A percentile compares a stretch with the other conserved stretches of the same genome.
phyloP scores from a whole-genome alignment of 1,140 invertebrate species.

The Eupristina koningsbergeri region DNA sequence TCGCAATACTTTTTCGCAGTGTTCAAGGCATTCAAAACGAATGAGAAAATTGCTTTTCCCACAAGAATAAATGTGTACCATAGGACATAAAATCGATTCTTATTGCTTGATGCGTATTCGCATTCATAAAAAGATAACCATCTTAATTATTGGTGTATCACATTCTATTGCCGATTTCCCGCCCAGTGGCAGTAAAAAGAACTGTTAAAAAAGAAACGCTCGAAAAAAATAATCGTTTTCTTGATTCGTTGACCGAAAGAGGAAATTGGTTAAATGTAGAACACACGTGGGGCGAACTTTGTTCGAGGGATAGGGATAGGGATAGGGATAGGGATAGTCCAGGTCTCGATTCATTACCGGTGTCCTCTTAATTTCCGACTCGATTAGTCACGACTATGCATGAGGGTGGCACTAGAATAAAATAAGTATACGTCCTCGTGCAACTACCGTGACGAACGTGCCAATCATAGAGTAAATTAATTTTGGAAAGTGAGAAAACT shows the following conservation, averaged over 20 bases:
- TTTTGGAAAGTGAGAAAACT: constrained; percentile 31
- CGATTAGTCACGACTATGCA: constrained; percentile 61
- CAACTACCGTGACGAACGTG: constrained; percentile 61
- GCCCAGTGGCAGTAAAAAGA: background rate
- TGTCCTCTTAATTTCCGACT: constrained; percentile 65
- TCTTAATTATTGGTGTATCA: background rate
- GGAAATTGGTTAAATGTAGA: background rate
- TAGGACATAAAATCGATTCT: no score
- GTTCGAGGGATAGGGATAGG: no score
- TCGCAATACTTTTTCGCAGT: no score
- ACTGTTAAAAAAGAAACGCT: background rate
- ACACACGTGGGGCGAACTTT: background rate
- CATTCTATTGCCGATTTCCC: background rate
- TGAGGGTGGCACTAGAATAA: constrained; percentile 46
- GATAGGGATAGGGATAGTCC: no score
- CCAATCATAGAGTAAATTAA: constrained; percentile 47
- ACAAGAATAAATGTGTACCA: no score
- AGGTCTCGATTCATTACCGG: constrained; percentile 29
- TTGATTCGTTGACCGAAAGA: background rate
- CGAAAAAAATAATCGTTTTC: background rate
- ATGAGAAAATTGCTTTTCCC: no score
- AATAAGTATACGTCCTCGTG: constrained; percentile 60
- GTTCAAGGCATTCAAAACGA: no score
- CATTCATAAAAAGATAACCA: no score
- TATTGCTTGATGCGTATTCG: no score